A percentile compares a stretch with the other conserved stretches of the same genome.
Evolutionary conservation across 2,113 vertebrate genomes (phyloP).

Genomic region (Neofelis nebulosa): DNA sequence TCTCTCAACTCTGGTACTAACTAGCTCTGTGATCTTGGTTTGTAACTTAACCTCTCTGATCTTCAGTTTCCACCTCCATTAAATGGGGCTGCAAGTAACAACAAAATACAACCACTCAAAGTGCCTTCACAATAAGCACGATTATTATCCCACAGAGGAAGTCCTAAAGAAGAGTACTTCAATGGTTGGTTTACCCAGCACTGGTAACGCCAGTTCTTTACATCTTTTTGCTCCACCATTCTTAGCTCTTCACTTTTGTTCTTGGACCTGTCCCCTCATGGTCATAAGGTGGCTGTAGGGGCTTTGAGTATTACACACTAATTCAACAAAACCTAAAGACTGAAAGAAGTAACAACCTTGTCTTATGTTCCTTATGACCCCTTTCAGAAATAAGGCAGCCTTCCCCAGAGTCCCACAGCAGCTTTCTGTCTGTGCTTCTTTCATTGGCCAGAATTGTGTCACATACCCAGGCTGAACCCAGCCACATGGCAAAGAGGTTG

Average conservation of each 20-base stretch:
- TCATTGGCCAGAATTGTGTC: not conserved
- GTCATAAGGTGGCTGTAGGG: not conserved
- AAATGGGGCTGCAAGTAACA: constrained; percentile 21
- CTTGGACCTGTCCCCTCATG: not conserved
- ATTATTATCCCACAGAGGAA: not conserved
- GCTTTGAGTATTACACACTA: not conserved
- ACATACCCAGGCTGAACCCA: not conserved
- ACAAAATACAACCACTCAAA: not conserved
- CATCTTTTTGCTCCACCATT: not conserved
- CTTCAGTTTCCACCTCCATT: constrained; percentile 31
- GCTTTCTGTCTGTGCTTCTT: not conserved
- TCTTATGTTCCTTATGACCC: not conserved
- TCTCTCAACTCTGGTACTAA: not conserved
- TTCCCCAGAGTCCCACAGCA: not conserved
- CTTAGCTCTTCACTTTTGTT: not conserved
- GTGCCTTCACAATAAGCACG: not conserved
- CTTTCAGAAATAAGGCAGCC: not conserved
- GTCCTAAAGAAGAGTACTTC: not conserved
- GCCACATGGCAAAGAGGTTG: not conserved
- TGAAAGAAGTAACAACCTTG: not conserved
- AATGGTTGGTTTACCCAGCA: not conserved
- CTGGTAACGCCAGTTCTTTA: not conserved
- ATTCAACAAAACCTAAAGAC: constrained; percentile 45
- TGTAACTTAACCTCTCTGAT: not conserved
- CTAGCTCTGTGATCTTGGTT: not conserved